phyloP scores from a whole-genome alignment of 2,113 vertebrate species.

The Pangasianodon hypophthalmus region DNA sequence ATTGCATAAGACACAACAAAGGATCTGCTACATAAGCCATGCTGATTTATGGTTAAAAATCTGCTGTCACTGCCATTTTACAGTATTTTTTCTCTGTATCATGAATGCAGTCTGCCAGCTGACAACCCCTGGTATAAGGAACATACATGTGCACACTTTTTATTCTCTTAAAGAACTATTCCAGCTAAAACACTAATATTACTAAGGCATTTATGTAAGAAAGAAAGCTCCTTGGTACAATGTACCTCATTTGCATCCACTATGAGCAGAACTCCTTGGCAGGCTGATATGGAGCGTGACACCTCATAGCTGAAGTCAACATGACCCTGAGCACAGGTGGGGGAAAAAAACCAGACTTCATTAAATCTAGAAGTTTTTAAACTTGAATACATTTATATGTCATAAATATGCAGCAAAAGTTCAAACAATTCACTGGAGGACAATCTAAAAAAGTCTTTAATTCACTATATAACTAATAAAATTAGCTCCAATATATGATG shows the following conservation, averaged over 20 bases:
- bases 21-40: not conserved
- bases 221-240: not conserved
- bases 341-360: constrained; percentile 21
- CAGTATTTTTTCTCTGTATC: not conserved
- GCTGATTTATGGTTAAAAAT: not conserved
- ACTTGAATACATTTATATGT: not conserved
- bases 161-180: not conserved
- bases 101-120: not conserved
- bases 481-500: not conserved
- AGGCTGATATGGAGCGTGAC: constrained; percentile 91
- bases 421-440: not conserved
- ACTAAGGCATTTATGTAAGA: not conserved
- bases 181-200: not conserved
- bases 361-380: not conserved
- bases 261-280: constrained; percentile 92
- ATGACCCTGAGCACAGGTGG: constrained; percentile 80
- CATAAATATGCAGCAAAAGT: not conserved
- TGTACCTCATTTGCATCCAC: constrained; percentile 96
- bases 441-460: not conserved
- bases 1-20: not conserved
- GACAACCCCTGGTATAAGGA: not conserved
- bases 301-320: constrained; percentile 99
- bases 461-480: not conserved
- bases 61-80: not conserved
- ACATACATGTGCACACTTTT: not conserved